Conservation (phyloP, 2,797 vertebrate genomes). For the Benthosema pterotum region DNA sequence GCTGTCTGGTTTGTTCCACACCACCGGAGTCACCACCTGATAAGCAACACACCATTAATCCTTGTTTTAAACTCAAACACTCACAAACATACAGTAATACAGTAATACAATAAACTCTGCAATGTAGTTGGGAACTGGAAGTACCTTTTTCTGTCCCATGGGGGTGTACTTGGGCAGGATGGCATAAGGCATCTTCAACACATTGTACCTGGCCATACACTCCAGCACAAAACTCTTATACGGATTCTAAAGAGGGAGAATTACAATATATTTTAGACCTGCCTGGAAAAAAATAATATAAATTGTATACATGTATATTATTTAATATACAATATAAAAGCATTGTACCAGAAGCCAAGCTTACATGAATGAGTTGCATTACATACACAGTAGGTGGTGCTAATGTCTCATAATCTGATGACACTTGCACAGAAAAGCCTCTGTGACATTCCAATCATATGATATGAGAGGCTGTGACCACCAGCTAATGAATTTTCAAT, state of each 20-base stretch:
- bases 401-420: constrained; percentile 40
- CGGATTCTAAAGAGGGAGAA: constrained; percentile 71
- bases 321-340: too few species aligned
- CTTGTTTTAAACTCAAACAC: constrained; percentile 5
- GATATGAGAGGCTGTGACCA: constrained; percentile 51
- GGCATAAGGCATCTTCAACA: constrained; percentile 87
- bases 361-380: constrained; percentile 4
- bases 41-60: neutral
- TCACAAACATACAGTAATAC: neutral
- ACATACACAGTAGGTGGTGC: constrained; percentile 57
- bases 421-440: constrained; percentile 20
- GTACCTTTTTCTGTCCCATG: constrained; percentile 84
- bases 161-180: constrained; percentile 82
- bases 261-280: neutral
- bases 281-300: neutral
- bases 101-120: neutral
- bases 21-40: constrained; percentile 85
- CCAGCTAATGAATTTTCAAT: constrained; percentile 72
- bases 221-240: constrained; percentile 85
- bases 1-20: constrained; percentile 88
- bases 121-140: neutral
- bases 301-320: too few species aligned
- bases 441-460: constrained; percentile 51
- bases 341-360: too few species aligned
- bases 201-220: constrained; percentile 84